These are phyloP conservation scores for Montipora foliosa DNA, from an alignment of 64 coral and sea anemone genomes.

Conservation along the genomic window DNA sequence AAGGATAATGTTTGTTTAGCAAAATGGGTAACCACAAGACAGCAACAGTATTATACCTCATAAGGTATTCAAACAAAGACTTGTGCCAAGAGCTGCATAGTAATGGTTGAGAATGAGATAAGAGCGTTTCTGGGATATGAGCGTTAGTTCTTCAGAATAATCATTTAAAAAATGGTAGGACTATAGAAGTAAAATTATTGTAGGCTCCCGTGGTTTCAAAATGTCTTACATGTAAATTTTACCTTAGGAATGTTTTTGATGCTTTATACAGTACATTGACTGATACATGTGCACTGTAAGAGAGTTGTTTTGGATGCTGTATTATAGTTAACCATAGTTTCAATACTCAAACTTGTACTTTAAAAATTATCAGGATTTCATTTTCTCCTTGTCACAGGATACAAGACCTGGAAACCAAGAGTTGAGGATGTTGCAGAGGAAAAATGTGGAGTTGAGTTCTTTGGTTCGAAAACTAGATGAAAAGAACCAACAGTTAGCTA, in stretches of 20 bases:
- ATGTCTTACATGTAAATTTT: background rate
- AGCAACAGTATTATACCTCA: background rate
- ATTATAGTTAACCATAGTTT: background rate
- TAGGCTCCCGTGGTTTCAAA: background rate
- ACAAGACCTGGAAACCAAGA: slow-evolving; percentile 49
- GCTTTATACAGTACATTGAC: too few species aligned
- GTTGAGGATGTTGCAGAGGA: slow-evolving; percentile 75
- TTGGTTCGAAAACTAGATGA: slow-evolving; percentile 93
- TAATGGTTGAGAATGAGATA: slow-evolving; percentile 2
- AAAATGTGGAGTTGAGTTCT: slow-evolving; percentile 88
- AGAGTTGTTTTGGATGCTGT: background rate
- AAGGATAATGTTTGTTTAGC: slow-evolving; percentile 28
- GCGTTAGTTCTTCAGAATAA: background rate
- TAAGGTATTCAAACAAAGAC: slow-evolving; percentile 70
- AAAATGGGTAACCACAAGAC: slow-evolving; percentile 28
- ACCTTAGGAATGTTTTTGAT: too few species aligned
- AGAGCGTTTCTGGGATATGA: background rate
- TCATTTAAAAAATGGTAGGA: slow-evolving; percentile 16
- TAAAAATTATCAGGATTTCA: background rate
- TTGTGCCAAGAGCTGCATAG: background rate
- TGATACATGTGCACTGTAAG: too few species aligned
- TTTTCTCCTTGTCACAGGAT: slow-evolving; percentile 46
- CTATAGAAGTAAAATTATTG: background rate
- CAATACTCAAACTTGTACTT: background rate
- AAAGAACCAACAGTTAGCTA: slow-evolving; percentile 90